phyloP scores from a whole-genome alignment of 2,113 vertebrate species.

The Chamaetylas fuelleborni region DNA sequence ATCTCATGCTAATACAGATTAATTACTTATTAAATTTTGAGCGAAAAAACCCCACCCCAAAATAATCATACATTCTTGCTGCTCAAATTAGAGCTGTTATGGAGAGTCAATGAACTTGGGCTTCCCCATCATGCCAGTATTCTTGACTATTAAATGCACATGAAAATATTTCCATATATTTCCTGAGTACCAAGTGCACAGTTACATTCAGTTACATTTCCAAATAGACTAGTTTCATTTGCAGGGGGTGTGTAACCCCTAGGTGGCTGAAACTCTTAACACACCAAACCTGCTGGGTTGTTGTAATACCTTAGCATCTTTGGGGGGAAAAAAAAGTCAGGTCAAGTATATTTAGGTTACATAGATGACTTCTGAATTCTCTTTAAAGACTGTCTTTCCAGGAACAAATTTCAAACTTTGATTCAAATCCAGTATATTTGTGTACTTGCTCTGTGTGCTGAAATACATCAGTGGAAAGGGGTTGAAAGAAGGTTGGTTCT shows the following conservation, averaged over 20 bases:
- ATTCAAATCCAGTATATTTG: background rate
- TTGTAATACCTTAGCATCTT: background rate
- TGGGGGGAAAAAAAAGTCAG: background rate
- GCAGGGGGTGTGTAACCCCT: background rate
- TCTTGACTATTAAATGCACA: background rate
- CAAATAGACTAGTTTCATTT: background rate
- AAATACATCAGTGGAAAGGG: background rate
- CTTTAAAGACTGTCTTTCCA: background rate
- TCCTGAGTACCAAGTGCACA: background rate
- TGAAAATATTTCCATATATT: background rate
- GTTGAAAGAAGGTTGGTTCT: background rate
- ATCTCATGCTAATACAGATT: background rate
- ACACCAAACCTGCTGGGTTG: background rate
- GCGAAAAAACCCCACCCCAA: rapidly evolving
- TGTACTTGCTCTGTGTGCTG: background rate
- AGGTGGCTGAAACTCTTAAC: background rate
- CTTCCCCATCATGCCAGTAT: background rate
- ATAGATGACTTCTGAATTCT: background rate
- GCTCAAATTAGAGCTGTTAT: background rate
- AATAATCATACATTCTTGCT: background rate
- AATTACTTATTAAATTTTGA: background rate
- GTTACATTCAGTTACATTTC: background rate
- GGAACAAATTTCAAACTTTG: background rate
- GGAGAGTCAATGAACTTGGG: background rate
- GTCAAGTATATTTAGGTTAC: background rate